Evolutionary conservation across 92 coral and sea anemone genomes (phyloP), one percentile per base, ranked within the genome.

Genomic region (Porites divaricata): DNA sequence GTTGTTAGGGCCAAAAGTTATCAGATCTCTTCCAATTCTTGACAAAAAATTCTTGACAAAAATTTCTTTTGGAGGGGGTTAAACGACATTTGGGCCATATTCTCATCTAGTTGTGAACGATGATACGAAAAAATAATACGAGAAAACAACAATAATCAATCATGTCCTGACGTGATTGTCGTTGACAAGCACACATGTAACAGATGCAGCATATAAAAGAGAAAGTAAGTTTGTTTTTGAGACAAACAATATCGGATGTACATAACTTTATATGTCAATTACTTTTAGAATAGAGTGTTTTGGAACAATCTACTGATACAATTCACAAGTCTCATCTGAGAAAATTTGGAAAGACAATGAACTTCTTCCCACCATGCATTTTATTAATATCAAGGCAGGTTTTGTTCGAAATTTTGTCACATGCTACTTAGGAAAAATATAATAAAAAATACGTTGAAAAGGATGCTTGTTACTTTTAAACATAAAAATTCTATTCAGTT

Each of bases 231-330:
- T 15, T 82, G 17, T 72, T 62, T 62, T 63, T 82, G 63, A 23
- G 63, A 10, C 48, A 61, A 23, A 62, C 78, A 70, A 22, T 66
- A 62, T 14, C 61, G 48, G 65, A 70, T 57, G 84, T 17, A 25
- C 24, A 26, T 26, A 8, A 19, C 75, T 79, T 67, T 67, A 79
- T 53, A 17, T 10, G 51, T 24, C 84, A 26, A 57, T 80, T 80
- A 26, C 70, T 19, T 54, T 68, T 51, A 50, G 63, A 82, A 81
- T 58, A 62, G 17, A 72, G 79, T 72, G 86, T 72, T 82, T 59
- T 71, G 62, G 68, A 72, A 61, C 77, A 6, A 70, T 70, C 68
- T 68, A 17, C 85, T 53, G 59, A 72, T 61, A 24, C 63, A 49
- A 72, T 48, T 73, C n/a, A 22, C n/a, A 82, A 49, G 48, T 12